Base-by-base conservation (phyloP, 2,888 invertebrate species). In the Oscheius onirici region DNA sequence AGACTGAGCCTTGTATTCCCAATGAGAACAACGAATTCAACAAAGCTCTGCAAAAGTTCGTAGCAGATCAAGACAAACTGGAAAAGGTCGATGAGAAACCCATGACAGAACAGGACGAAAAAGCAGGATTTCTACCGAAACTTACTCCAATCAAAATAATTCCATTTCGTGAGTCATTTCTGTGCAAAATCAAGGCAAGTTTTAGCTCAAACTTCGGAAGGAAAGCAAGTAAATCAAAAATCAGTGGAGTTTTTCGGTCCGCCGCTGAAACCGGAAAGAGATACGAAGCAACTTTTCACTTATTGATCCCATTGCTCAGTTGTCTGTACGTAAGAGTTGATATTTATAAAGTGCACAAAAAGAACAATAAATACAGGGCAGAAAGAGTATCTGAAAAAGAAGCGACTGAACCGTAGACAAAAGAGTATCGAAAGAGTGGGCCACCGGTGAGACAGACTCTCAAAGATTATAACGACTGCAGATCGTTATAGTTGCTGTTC, bases 21-120 rank as follows among this genome's bases (percentile, higher is more conserved):
- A 71, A 52, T 69, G 71, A 72, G 1, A 73, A 74, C 13, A 76
- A 78, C 66, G 76, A 78, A 22, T 78, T 78, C 40, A 75, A 78
- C 41, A 26, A 66, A 13, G 78, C 78, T 6, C 46, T 78, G 41
- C 72, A 76, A 51, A 73, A 74, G 67, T 78, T 76, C 61, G 72
- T 78, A 40, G 72, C 73, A 40, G 78, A 76, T 17, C 78, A 76
- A 63, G 65, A 65, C 8, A 28, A 52, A 43, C 22, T 11, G 28
- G 52, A 57, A 24, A 55, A 17, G 11, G 41, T 67, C n/a, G 49
- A 26, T 8, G 63, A 46, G 3, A 44, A 61, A 26, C 3, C 22
- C 1, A 20, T 44, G 15, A 17, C 24, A 54, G 52, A 28, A 0
- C 1, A n/a, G 20, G 66, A 44, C 13, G 68, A 68, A 28, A 44